Conservation (phyloP, 2,888 invertebrate genomes). For the Frankliniella fusca region DNA sequence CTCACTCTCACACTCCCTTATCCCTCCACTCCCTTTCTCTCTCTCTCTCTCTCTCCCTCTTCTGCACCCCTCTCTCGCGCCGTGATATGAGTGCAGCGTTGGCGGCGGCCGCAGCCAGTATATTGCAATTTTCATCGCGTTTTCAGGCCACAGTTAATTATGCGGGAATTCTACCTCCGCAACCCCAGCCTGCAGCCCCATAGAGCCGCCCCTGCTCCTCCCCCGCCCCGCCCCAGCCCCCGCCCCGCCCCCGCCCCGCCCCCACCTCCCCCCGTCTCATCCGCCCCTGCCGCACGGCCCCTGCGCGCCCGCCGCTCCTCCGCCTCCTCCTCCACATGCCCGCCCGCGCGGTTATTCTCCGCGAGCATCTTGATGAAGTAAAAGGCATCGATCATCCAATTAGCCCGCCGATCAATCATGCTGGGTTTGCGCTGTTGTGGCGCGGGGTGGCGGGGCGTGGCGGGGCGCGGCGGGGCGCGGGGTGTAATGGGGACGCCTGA, state of each 20-base stretch:
- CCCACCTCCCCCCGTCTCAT: too few species aligned
- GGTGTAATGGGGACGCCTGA: neutral
- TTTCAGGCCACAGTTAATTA: constrained; percentile 16
- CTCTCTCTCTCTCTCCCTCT: neutral
- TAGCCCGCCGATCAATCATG: constrained; percentile 17
- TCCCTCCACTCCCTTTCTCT: neutral
- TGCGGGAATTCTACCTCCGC: neutral
- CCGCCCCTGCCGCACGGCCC: neutral
- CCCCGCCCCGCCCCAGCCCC: too few species aligned
- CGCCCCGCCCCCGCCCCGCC: too few species aligned
- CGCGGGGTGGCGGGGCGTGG: neutral
- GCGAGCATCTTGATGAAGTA: constrained; percentile 16
- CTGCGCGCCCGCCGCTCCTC: neutral
- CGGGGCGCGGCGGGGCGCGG: neutral
- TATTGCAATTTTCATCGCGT: constrained; percentile 26
- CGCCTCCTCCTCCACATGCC: neutral
- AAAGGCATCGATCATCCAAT: constrained; percentile 26
- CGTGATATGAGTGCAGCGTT: constrained; percentile 7
- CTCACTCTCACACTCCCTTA: too few species aligned
- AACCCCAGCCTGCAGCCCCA: too few species aligned
- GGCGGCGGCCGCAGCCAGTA: constrained; percentile 5
- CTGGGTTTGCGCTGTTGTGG: neutral
- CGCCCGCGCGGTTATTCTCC: neutral
- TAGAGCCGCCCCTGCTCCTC: too few species aligned
- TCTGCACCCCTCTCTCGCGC: neutral